Base-by-base conservation (phyloP, 2,888 invertebrate species). In the Polia nebulosa region DNA sequence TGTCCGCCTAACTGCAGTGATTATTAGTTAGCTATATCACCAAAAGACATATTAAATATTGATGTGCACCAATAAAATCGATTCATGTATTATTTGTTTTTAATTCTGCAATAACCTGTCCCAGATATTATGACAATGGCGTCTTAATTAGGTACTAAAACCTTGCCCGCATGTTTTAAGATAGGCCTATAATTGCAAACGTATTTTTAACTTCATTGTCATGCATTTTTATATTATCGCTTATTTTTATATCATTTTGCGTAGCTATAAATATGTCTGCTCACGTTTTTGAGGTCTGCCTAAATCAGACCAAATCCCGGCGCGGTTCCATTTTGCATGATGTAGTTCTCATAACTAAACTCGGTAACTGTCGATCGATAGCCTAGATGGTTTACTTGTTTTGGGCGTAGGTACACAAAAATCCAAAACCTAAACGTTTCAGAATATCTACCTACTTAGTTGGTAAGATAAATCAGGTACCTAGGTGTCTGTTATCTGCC, bases 111-210 rank as follows among this genome's bases (percentile, higher is more conserved):
- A 49, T 53, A 44, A 53, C 56, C 36, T 63, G 76, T n/a, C 60
- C 76, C 47, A 63, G 59, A 44, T 75, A 70, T 25, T 52, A 80
- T 75, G 62, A 41, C 47, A 60, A 57, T 62, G 59, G 56, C 41
- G 41, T 61, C 66, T 79, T 76, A 70, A 68, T 82, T 58, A 45
- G 36, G 78, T 56, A 45, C 45, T 60, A 6, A 63, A 55, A 66
- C 76, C 71, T 80, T 79, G 82, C 82, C 73, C 73, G 82, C 66
- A 71, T 79, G 73, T 63, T 58, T 60, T 29, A 77, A 59, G 81
- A 77, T 76, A 80, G 32, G 45, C 13, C 9, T 49, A 49, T 76
- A 76, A 80, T 77, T 76, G 36, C 27, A 45, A 39, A 51, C 34
- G 55, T 77, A 77, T 80, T 64, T 80, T 61, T 77, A 80, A 69